Conservation (phyloP, 2,113 vertebrate genomes). For the Cnemophilus loriae region DNA sequence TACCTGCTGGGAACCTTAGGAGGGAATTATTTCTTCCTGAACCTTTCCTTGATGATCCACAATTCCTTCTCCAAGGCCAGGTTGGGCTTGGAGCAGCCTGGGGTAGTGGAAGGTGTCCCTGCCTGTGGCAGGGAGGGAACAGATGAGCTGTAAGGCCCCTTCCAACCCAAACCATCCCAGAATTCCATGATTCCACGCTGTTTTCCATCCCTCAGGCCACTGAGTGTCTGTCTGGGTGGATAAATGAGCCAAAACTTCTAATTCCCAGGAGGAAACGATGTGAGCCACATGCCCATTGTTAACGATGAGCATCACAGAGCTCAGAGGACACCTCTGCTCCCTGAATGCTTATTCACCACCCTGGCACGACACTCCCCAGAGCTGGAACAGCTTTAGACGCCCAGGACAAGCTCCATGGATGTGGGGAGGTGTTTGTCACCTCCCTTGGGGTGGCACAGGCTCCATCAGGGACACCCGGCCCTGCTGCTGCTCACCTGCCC, state of each 20-base stretch:
- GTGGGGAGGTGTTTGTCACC: neutral
- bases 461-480: fast-evolving
- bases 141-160: neutral
- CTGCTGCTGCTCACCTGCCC: neutral
- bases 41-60: neutral
- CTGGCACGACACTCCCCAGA: fast-evolving
- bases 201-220: neutral
- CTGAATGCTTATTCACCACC: fast-evolving
- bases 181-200: fast-evolving
- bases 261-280: fast-evolving
- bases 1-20: neutral
- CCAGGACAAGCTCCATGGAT: fast-evolving
- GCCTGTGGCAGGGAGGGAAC: neutral
- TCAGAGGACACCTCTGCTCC: neutral
- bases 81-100: neutral
- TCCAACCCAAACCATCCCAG: neutral
- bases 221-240: neutral
- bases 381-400: neutral
- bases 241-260: neutral
- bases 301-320: neutral
- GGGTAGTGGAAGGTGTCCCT: neutral
- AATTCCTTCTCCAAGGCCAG: neutral
- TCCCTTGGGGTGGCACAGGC: neutral
- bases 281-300: fast-evolving
- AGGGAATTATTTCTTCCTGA: neutral